Conservation (phyloP, 2,888 invertebrate genomes). For the Philopedon plagiatum region DNA sequence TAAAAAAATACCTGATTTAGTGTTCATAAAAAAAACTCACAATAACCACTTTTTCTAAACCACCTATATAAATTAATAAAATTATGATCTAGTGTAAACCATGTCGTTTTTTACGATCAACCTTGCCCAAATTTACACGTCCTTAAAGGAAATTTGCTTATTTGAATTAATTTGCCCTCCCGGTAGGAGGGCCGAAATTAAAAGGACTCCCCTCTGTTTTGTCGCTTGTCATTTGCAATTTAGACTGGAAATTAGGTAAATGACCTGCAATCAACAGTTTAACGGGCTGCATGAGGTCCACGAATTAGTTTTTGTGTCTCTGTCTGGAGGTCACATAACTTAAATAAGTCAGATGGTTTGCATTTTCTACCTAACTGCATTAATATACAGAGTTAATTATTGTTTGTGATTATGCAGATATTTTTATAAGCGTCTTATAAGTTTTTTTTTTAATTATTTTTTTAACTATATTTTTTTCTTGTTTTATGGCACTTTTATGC, state of each 20-base stretch:
- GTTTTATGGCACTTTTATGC: too few relatives aligned
- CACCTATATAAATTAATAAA: too few relatives aligned
- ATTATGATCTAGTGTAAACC: too few relatives aligned
- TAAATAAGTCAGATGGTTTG: neutral
- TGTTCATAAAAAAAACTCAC: too few relatives aligned
- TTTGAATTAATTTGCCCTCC: conserved; percentile 32
- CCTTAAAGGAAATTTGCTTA: conserved; percentile 28
- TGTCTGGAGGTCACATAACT: conserved; percentile 31
- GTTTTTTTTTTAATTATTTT: too few relatives aligned
- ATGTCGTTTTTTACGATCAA: neutral
- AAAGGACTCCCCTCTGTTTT: conserved; percentile 37
- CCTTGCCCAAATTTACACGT: conserved; percentile 1
- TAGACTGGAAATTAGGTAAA: conserved; percentile 42
- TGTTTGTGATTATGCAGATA: too few relatives aligned
- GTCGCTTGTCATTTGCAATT: conserved; percentile 39
- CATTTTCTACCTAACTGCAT: too few relatives aligned
- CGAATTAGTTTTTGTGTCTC: conserved; percentile 19
- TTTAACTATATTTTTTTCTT: too few relatives aligned
- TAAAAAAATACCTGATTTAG: too few relatives aligned
- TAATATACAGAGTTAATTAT: too few relatives aligned
- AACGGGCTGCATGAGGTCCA: conserved; percentile 25
- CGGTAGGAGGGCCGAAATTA: conserved; percentile 33
- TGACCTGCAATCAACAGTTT: conserved; percentile 40
- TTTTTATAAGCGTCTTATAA: too few relatives aligned
- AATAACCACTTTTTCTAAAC: too few relatives aligned